Conservation (phyloP, 2,888 invertebrate genomes). For the Nasonia oneida region DNA sequence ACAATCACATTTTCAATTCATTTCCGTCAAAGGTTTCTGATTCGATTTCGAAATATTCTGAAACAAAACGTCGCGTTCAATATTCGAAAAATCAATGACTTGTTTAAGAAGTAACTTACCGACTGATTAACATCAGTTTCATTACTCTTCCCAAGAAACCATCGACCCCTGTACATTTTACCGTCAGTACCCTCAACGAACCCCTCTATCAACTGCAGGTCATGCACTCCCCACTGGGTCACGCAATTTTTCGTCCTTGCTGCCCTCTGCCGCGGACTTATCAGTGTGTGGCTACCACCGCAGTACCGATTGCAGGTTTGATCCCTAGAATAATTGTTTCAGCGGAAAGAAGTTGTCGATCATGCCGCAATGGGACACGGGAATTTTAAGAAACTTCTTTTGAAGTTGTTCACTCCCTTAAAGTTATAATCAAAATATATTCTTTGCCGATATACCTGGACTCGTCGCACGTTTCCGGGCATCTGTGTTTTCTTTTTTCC, state of each 20-base stretch:
- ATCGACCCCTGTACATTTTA: conserved; percentile 66
- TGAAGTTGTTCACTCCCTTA: background rate
- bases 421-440: background rate
- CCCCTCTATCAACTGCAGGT: conserved; percentile 81
- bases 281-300: conserved; percentile 88
- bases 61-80: background rate
- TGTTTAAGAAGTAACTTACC: conserved; percentile 19
- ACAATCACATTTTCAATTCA: too few species aligned
- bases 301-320: conserved; percentile 87
- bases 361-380: too few species aligned
- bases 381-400: too few species aligned
- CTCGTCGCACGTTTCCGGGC: background rate
- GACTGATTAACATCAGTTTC: background rate
- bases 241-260: conserved; percentile 84
- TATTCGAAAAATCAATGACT: conserved; percentile 5
- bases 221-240: conserved; percentile 85
- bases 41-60: background rate
- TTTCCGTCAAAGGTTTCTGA: too few species aligned
- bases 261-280: conserved; percentile 87
- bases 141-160: background rate
- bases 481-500: background rate
- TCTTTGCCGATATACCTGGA: background rate
- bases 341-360: background rate
- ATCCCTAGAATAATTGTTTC: conserved; percentile 68
- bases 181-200: conserved; percentile 78